Evolutionary conservation across 2,797 vertebrate species (phyloP), one percentile per base, ranked within the genome.

Genomic region (Sylvilagus floridanus): DNA sequence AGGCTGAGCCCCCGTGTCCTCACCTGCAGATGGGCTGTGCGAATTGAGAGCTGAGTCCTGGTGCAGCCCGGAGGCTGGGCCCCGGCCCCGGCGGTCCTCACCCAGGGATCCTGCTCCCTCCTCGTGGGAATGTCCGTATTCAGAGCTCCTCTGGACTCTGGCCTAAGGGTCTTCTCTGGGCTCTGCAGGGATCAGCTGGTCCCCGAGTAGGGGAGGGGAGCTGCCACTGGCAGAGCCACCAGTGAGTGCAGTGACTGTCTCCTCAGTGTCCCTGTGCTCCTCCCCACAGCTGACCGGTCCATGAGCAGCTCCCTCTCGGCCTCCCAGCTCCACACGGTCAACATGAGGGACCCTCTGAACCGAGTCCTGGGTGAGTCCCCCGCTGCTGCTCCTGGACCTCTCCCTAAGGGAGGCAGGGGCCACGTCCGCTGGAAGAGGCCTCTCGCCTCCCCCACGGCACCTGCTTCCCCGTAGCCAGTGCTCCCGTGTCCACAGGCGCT

Each of bases 261-360:
- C 21, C 86, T 78, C 19, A 81, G n/a, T 24, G 10, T 28, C 52
- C 35, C 26, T 78, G 84, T 7, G 0, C 47, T 85, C 47, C 0
- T 19, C 94, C 97, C 92, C 88, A 24, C 79, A 99, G 99, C 99
- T 72, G 99, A 99, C 96, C 98, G 99, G 54, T 99, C 99, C 0
- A 99, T 99, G 99, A 99, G 99, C 98, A 99, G 98, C 96, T 99
- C 99, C 0, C 98, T 99, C 10, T 99, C 99, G 0, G 99, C 99
- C 88, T 99, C 99, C 57, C 99, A 99, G 97, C 99, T 99, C 9
- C 99, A 99, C 98, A 99, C 99, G 0, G 99, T 99, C 97, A 99
- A 99, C 98, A 99, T 99, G 99, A 98, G 99, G 95, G 99, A 99
- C 95, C 99, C 99, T 0, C 98, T 99, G 78, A 99, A 99, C 98